Conservation (phyloP, 2,888 invertebrate genomes). For the Xiphydria camelus region DNA sequence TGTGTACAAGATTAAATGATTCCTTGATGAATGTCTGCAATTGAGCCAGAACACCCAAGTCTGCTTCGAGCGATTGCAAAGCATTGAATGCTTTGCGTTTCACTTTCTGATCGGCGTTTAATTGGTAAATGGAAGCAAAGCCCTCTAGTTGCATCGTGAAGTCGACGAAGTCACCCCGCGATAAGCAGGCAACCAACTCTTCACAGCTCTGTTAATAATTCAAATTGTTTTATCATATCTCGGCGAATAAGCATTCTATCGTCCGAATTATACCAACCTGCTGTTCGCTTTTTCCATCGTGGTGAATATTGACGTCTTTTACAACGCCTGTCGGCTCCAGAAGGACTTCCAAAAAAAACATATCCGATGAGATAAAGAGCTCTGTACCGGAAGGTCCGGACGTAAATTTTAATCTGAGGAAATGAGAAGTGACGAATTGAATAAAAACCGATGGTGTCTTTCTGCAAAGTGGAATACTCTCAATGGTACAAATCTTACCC, state of each 20-base stretch:
- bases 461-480: not conserved
- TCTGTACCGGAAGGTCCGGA: constrained; percentile 80
- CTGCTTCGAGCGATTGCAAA: constrained; percentile 87
- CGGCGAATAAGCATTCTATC: too few relatives aligned
- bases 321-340: constrained; percentile 82
- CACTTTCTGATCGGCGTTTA: constrained; percentile 92
- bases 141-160: constrained; percentile 93
- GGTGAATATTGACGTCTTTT: constrained; percentile 89
- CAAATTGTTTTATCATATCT: too few relatives aligned
- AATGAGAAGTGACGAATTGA: constrained; percentile 13
- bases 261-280: too few relatives aligned
- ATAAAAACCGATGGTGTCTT: constrained; percentile 4
- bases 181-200: constrained; percentile 82
- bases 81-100: constrained; percentile 94
- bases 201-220: constrained; percentile 80
- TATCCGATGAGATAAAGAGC: constrained; percentile 91
- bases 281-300: constrained; percentile 76
- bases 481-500: constrained; percentile 62
- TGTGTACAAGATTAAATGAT: constrained; percentile 76
- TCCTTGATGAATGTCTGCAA: constrained; percentile 76
- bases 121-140: constrained; percentile 86
- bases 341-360: constrained; percentile 93
- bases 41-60: constrained; percentile 80
- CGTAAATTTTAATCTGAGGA: constrained; percentile 79
- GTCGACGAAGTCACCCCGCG: constrained; percentile 86